Evolutionary conservation across 2,113 vertebrate species (phyloP).

Genomic region (Gallinago undulata): DNA sequence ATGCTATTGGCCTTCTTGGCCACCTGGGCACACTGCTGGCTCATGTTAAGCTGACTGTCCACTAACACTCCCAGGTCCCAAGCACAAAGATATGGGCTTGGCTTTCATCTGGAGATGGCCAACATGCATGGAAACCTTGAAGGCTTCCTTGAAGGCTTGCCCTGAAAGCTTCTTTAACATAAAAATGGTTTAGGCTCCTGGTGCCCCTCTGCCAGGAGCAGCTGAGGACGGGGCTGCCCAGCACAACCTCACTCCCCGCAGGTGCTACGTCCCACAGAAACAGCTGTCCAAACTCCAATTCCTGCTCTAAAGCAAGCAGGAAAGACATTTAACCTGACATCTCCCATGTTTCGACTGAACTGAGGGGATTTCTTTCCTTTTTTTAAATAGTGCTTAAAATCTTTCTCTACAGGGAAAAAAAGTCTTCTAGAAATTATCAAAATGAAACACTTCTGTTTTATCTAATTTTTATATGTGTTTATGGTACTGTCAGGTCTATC

Average conservation of each 20-base stretch:
- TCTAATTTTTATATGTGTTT: neutral
- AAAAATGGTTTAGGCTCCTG: neutral
- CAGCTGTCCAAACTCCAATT: neutral
- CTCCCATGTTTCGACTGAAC: neutral
- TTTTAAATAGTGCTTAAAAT: neutral
- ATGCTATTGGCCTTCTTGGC: no score
- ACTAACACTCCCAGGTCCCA: no score
- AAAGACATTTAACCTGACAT: neutral
- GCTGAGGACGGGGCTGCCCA: neutral
- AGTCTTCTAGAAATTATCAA: neutral
- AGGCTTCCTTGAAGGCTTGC: neutral
- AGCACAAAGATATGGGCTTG: neutral
- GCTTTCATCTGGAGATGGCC: neutral
- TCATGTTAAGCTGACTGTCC: no score
- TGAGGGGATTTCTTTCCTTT: neutral
- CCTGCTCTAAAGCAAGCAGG: neutral
- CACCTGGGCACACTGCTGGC: no score
- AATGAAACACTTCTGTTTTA: neutral
- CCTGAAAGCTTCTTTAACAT: neutral
- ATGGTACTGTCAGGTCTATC: neutral
- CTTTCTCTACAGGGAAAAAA: neutral
- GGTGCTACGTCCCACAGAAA: neutral
- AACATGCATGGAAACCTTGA: neutral
- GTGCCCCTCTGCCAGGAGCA: neutral
- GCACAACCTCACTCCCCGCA: accelerated